Evolutionary conservation across 2,797 vertebrate genomes (phyloP), one percentile per base, ranked within the genome.

Genomic region (Tolypeutes matacus): DNA sequence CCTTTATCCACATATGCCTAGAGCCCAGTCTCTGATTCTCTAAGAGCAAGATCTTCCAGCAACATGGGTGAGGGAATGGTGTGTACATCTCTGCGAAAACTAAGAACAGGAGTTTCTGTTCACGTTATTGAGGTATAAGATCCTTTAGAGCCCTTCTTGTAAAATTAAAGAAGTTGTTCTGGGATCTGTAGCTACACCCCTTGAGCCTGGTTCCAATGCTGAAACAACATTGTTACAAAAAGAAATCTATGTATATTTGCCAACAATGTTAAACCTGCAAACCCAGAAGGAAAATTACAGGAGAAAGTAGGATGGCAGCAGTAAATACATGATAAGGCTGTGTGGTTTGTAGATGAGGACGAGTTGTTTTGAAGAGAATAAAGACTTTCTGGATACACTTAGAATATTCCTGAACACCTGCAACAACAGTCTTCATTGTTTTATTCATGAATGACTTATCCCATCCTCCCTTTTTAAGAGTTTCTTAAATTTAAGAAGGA

Each of bases 101-200:
- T 89, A 18, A 73, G 60, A 95, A 64, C 36, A 17, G 51, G 67
- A 83, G 29, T 80, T 83, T 89, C 42, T 88, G n/a, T 34, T 80
- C 20, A 39, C 34, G 13, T 62, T 36, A 89, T 8, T 62, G 64
- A 84, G 42, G 53, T 11, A 31, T 12, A 65, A 92, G 42, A 2
- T 29, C 67, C 72, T 46, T 76, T 14, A 72, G 72, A 93, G 34
- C 1, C 75, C 21, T 91, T 91, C 36, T 91, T 64, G 3, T 92
- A 91, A 97, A 97, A 83, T 85, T 14, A 80, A 90, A 73, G 70
- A 89, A 90, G 31, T 72, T 93, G 36, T 64, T 70, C 64, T 85
- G 34, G 53, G 39, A 87, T 83, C 64, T 65, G 39, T 80, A 96
- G 42, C 46, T 93, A 73, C 1, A 75, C 14, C 42, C 36, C 36